phyloP scores from a whole-genome alignment of 2,888 invertebrate species.

The Clistopyga incitator region DNA sequence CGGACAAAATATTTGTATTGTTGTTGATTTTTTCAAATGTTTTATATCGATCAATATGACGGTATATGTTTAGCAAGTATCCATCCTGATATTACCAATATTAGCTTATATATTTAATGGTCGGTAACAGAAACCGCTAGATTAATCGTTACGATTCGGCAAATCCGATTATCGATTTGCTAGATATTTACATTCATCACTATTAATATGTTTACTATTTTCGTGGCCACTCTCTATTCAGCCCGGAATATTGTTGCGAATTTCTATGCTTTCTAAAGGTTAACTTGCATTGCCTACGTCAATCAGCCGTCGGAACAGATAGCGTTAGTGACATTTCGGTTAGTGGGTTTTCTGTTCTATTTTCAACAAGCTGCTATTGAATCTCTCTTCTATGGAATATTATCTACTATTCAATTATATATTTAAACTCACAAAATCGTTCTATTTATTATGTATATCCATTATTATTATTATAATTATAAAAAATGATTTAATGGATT shows the following conservation, averaged over 20 bases:
- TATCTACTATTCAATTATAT: neutral
- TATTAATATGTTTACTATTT: neutral
- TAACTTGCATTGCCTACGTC: conserved; percentile 30
- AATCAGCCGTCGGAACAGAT: conserved; percentile 18
- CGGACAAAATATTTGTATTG: no score
- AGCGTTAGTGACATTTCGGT: conserved; percentile 28
- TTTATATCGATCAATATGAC: no score
- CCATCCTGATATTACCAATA: neutral
- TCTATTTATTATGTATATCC: no score
- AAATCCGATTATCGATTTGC: neutral
- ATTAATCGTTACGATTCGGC: neutral
- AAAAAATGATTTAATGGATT: no score
- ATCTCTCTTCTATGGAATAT: neutral
- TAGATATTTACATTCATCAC: neutral
- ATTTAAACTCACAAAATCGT: neutral
- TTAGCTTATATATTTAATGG: neutral
- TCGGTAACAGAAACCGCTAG: no score
- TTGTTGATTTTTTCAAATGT: no score
- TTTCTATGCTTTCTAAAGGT: neutral
- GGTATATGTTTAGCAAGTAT: no score
- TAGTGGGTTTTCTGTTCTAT: neutral
- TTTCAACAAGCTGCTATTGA: neutral
- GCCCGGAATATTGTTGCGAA: conserved; percentile 16
- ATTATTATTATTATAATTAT: no score
- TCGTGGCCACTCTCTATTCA: neutral